Base-by-base conservation (phyloP, 2,797 vertebrate genomes). In the Clarias fuscus region DNA sequence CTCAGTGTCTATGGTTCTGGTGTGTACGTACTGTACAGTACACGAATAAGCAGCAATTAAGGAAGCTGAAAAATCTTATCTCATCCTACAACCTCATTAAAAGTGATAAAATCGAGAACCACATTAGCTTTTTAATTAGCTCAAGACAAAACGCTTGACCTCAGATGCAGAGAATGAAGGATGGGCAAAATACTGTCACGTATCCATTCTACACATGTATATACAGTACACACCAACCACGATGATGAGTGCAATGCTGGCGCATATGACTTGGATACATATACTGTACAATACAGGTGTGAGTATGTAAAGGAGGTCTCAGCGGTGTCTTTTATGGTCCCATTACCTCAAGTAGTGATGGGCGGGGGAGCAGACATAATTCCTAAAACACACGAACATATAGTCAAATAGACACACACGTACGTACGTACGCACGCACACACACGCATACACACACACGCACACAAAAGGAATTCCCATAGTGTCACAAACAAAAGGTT, bases 321-420 rank as follows among this genome's bases (percentile, higher is more conserved):
- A 84, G 89, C 87, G 90, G 90, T 86, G 84, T 87, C 87, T 88
- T 84, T 91, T 78, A 86, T 81, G 62, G 88, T 83, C 89, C 83
- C 87, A 93, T 95, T 95, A 95, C 95, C 95, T 96, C 93, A 95
- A 89, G 92, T 92, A 94, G 93, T 94, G 92, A 91, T 93, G 93
- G 90, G 93, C 93, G 90, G 94, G 93, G 89, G 95, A 94, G 94
- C 91, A 92, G 93, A 94, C 94, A 95, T 92, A 95, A 92, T 93
- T 95, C 94, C 93, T 95, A 95, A 93, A 90, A 91, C 86, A 93
- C 89, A 91, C 87, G 93, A 84, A 84, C 86, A 93, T 90, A 92
- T 92, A 94, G 91, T 93, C 91, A 93, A 93, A 93, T 89, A 93
- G 88, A 90, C 84, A 89, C 68, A 88, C 67, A 86, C 83, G 85